Base-by-base conservation (phyloP, 2,797 vertebrate species). In the Sciurus carolinensis region DNA sequence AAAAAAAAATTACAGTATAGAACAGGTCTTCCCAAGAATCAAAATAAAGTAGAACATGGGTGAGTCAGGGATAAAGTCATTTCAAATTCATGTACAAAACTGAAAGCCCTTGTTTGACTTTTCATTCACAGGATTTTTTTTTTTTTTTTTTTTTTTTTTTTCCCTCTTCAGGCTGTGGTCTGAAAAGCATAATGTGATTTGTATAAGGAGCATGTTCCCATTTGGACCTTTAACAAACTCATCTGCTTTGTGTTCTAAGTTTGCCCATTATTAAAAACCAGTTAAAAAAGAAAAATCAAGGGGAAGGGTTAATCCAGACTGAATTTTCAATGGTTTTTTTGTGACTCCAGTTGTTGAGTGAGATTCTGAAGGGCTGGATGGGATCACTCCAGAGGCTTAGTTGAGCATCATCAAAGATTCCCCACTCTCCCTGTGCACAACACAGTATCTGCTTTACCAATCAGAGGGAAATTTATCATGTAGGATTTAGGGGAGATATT, bases 371-470 rank as follows among this genome's bases (percentile, higher is more conserved):
- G 97, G 97, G 98, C 98, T 98, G 98, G 97, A 98, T 82, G 97
- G 57, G 96, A 90, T 77, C 92, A 96, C 98, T 99, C 98, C 54
- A 82, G 98, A 97, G 88, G 71, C 71, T 96, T 83, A 87, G 50
- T 67, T 84, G 75, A 59, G 22, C 97, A 97, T 99, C 98, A 99
- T 98, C 98, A 99, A 97, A 98, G 97, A 95, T 97, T 98, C 96
- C 97, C 98, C 98, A 95, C 0, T 5, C 98, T 97, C 97, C 1
- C 2, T 95, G 98, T 96, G 97, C 97, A 96, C 94, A 96, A 96
- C 96, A 98, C 92, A 96, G 93, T 98, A 98, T 98, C 99, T 99
- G 99, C 98, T 99, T 99, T 99, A 98, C 97, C 98, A 98, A 99
- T 99, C 98, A 99, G 97, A 98, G 97, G 93, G 92, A 98, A 98